Conservation (phyloP, 2,888 invertebrate species). For the Autographa gamma region DNA sequence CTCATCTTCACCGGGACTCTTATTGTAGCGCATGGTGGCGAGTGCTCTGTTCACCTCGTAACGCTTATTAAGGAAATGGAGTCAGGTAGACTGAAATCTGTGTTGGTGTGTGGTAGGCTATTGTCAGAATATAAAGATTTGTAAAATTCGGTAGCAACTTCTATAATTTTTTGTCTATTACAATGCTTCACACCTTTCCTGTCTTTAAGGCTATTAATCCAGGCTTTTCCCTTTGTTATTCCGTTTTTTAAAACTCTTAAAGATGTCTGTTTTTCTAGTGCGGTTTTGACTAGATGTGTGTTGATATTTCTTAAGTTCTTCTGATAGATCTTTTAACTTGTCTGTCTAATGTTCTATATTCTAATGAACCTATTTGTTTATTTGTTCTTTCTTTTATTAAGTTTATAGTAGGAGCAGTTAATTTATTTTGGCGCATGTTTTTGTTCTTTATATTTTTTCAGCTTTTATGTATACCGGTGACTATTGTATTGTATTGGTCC, state of each 20-base stretch:
- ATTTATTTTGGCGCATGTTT: too few relatives aligned
- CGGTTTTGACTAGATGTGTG: background rate
- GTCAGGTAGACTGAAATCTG: background rate
- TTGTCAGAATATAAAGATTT: background rate
- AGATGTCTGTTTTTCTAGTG: background rate
- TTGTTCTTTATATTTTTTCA: too few relatives aligned
- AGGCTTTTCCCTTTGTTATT: background rate
- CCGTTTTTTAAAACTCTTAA: background rate
- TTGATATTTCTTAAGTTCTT: too few relatives aligned
- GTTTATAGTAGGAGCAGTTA: too few relatives aligned
- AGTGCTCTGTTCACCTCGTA: slow-evolving; percentile 6
- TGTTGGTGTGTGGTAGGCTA: too few relatives aligned
- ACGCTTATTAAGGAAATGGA: background rate
- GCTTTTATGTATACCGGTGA: too few relatives aligned
- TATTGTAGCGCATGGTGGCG: background rate
- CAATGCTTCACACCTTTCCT: background rate
- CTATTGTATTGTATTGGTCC: too few relatives aligned
- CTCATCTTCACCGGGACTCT: slow-evolving; percentile 13
- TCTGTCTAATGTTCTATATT: too few relatives aligned
- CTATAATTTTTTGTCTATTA: slow-evolving; percentile 5
- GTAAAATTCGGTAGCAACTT: background rate
- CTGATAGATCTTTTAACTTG: too few relatives aligned
- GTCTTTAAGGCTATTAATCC: slow-evolving; percentile 2
- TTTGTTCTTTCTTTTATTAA: too few relatives aligned
- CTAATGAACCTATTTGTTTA: too few relatives aligned